Evolutionary conservation across 2,888 invertebrate genomes (phyloP).

Genomic region (Lacanobia wlatinum): DNA sequence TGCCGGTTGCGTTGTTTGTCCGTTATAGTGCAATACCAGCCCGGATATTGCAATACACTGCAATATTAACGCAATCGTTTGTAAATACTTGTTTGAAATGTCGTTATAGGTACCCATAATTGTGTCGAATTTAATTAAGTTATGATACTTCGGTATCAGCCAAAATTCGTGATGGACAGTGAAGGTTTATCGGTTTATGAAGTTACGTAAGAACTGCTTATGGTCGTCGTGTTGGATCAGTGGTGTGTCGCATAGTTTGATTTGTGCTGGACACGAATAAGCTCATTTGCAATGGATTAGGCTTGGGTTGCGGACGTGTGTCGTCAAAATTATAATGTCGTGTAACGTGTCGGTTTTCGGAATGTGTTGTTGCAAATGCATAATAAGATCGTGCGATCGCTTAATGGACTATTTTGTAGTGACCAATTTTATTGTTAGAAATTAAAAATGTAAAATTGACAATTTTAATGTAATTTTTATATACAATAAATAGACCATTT

Average conservation of each 20-base stretch:
- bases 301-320: constrained; percentile 65
- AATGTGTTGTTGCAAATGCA: constrained; percentile 83
- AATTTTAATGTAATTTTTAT: constrained; percentile 91
- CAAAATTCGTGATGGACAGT: constrained; percentile 60
- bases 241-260: constrained; percentile 46
- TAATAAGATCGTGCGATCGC: constrained; percentile 87
- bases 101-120: constrained; percentile 62
- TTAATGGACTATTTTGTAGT: constrained; percentile 90
- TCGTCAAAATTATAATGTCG: constrained; percentile 69
- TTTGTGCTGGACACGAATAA: constrained; percentile 67
- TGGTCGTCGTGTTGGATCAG: constrained; percentile 30
- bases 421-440: constrained; percentile 90
- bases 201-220: constrained; percentile 38
- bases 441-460: constrained; percentile 89
- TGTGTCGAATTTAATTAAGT: constrained; percentile 68
- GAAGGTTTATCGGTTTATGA: constrained; percentile 40
- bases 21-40: constrained; percentile 34
- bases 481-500: constrained; percentile 91
- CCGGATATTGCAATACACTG: constrained; percentile 39
- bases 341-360: constrained; percentile 73
- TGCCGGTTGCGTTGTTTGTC: constrained; percentile 18
- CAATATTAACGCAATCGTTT: constrained; percentile 63
- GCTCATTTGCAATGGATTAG: constrained; percentile 60
- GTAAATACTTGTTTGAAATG: constrained; percentile 67
- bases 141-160: constrained; percentile 65